Evolutionary conservation across 37 sponge, comb jelly and placozoan genomes (phyloP).

Genomic region (Aphrocallistes beatrix): DNA sequence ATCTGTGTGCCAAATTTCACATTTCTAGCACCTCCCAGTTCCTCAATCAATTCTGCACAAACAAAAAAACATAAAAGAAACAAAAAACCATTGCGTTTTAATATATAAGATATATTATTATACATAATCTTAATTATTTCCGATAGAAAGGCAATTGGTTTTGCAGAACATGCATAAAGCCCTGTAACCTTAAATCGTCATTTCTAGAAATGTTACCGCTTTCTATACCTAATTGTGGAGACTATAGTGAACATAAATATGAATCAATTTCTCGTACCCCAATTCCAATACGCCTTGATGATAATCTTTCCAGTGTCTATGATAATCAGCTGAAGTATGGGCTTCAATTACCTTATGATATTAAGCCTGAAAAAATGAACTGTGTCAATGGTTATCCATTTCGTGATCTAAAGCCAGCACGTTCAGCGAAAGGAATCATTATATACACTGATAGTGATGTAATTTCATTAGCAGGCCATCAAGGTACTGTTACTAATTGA

Average conservation of each 20-base stretch:
- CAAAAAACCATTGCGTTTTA: too few species aligned
- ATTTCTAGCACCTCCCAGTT: too few species aligned
- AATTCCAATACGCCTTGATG: neutral
- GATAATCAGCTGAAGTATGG: neutral
- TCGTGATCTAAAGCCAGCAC: neutral
- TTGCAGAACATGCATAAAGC: neutral
- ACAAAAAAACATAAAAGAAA: too few species aligned
- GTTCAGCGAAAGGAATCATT: neutral
- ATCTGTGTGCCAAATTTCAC: too few species aligned
- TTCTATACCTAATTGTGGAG: neutral
- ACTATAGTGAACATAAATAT: neutral
- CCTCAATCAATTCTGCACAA: too few species aligned
- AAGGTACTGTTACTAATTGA: neutral
- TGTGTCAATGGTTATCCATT: neutral
- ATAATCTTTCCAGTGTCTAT: neutral
- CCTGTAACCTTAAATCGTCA: neutral
- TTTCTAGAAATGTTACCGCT: neutral
- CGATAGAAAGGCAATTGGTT: neutral
- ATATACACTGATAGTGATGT: neutral
- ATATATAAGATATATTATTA: too few species aligned
- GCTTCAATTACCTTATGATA: neutral
- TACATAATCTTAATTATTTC: neutral
- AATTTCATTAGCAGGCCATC: neutral
- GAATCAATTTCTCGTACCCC: neutral
- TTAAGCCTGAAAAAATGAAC: neutral